Evolutionary conservation across 2,888 invertebrate species (phyloP), one percentile per base, ranked within the genome.

Genomic region (Xiphydria camelus): DNA sequence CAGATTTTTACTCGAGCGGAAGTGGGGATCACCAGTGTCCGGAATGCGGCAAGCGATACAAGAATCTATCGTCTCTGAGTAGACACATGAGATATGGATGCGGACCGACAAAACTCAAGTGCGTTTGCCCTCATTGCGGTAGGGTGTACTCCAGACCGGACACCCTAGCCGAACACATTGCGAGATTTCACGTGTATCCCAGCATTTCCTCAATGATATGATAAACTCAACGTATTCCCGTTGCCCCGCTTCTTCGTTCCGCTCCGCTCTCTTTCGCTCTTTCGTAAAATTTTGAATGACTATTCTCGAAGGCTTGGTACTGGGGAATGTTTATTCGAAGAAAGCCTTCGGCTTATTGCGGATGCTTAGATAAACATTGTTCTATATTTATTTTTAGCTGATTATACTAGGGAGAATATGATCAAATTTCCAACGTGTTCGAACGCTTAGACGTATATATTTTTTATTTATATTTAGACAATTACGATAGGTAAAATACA

Each of bases 71-170:
- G 18, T 71, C 69, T 10, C 55, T 76, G 49, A 68, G 57, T 51
- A 62, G 73, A 26, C 72, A 75, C 55, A 54, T 49, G 41, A 65
- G 66, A 26, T 73, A 72, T 48, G 70, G 67, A 53, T 75, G 75
- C 49, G 70, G 73, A 20, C 61, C 64, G 17, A 64, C 61, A 32
- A 66, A 62, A 38, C 49, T 61, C 32, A 65, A 63, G 40, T 65
- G 64, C 42, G 51, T 62, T 20, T 71, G 71, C 46, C 58, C 62
- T 41, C 53, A 59, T 34, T 71, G 70, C 51, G 62, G 64, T 48
- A 62, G 64, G 51, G 47, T 61, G 23, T 74, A 73, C 53, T 64
- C 64, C 21, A 62, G 69, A 41, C 58, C 61, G 17, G 67, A 68
- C 41, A 64, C 63, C 21, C 61, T 73, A 32, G 53, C 60, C 31